These are phyloP conservation scores for Psophia crepitans DNA, from an alignment of 2,113 vertebrate genomes.

Conservation along the genomic window DNA sequence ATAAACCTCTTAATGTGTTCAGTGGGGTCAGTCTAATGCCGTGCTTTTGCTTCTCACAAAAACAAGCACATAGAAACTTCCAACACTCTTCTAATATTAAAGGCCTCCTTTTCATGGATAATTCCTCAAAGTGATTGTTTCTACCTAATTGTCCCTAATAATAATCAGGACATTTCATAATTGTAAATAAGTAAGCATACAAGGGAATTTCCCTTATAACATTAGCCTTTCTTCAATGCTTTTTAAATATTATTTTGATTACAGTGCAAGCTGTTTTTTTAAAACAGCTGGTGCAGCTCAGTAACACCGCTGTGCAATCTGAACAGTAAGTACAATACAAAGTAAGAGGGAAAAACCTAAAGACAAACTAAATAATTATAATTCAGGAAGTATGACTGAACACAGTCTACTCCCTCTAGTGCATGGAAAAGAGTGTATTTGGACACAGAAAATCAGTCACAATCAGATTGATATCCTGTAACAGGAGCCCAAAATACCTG, in stretches of 20 bases:
- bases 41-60: conserved; percentile 54
- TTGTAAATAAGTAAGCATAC: background rate
- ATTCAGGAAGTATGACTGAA: conserved; percentile 36
- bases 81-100: conserved; percentile 54
- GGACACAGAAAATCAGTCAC: background rate
- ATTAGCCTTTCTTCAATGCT: conserved; percentile 39
- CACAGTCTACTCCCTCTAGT: background rate
- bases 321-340: conserved; percentile 25
- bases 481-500: background rate
- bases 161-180: background rate
- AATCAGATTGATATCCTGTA: background rate
- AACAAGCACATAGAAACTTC: conserved; percentile 34
- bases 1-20: conserved; percentile 2
- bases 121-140: conserved; percentile 57
- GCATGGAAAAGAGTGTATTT: background rate
- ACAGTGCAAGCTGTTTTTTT: conserved; percentile 45
- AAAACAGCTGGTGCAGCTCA: conserved; percentile 41
- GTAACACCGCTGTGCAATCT: conserved; percentile 16
- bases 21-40: background rate
- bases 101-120: conserved; percentile 52
- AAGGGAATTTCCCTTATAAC: conserved; percentile 4
- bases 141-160: conserved; percentile 18
- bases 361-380: conserved; percentile 51
- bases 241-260: conserved; percentile 58
- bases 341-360: conserved; percentile 46